Percentiles rank a stretch among this genome's conserved stretches.
Evolutionary conservation across 30 jellyfish, hydroid and myxozoan genomes (phyloP).

Genomic region (Mastigias papua): DNA sequence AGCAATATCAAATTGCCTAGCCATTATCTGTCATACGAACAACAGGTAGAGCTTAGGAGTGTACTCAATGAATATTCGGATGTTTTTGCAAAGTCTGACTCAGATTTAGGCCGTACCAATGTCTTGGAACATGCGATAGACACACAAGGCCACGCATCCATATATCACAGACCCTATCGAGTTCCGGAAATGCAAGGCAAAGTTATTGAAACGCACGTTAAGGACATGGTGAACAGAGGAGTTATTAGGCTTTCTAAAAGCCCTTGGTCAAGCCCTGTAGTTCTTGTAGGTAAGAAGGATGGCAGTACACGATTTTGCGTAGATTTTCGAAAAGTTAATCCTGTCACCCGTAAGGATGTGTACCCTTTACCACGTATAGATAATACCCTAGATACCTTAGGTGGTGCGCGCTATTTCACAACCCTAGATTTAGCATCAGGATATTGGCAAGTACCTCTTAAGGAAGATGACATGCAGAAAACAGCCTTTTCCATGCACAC

Average conservation of each 20-base stretch:
- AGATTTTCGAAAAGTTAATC: slow-evolving; percentile 60
- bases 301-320: slow-evolving; percentile 77
- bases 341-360: slow-evolving; percentile 45
- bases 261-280: slow-evolving; percentile 80
- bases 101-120: slow-evolving; percentile 57
- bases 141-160: slow-evolving; percentile 43
- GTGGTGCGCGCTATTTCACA: slow-evolving; percentile 48
- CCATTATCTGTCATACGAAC: not conserved
- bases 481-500: slow-evolving; percentile 54
- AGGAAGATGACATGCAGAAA: slow-evolving; percentile 36
- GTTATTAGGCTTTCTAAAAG: slow-evolving; percentile 34
- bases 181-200: slow-evolving; percentile 45
- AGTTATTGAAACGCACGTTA: slow-evolving; percentile 36
- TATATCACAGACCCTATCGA: slow-evolving; percentile 57
- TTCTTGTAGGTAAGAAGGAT: slow-evolving; percentile 71
- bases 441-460: slow-evolving; percentile 72
- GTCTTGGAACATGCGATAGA: slow-evolving; percentile 32
- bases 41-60: not conserved
- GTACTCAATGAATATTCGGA: slow-evolving; percentile 6
- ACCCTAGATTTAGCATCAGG: slow-evolving; percentile 72
- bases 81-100: slow-evolving; percentile 43
- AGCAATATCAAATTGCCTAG: not conserved
- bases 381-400: slow-evolving; percentile 47
- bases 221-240: slow-evolving; percentile 47
- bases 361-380: slow-evolving; percentile 77